These are phyloP conservation scores for Leptopilina syphax DNA, from an alignment of 2,888 invertebrate species.

Conservation along the genomic window DNA sequence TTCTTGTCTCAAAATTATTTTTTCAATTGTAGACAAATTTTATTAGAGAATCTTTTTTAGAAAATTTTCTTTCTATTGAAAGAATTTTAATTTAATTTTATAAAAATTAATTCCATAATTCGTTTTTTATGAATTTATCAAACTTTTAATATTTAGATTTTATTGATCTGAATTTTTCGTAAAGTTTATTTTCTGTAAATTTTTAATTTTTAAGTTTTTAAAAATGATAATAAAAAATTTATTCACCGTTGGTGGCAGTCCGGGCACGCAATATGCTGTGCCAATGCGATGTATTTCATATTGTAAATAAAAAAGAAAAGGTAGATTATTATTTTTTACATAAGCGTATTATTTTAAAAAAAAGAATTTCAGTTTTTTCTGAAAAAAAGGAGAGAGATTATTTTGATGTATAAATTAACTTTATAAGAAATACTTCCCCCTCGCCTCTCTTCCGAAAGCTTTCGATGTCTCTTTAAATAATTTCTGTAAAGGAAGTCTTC, in stretches of 20 bases:
- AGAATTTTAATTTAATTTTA: too few relatives aligned
- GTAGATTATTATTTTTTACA: conserved; percentile 59
- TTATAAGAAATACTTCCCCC: conserved; percentile 26
- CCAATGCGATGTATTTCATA: conserved; percentile 70
- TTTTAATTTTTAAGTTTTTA: neutral
- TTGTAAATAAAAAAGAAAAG: conserved; percentile 62
- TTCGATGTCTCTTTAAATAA: conserved; percentile 31
- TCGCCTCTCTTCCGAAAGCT: conserved; percentile 38
- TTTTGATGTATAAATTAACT: conserved; percentile 34
- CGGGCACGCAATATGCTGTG: conserved; percentile 68
- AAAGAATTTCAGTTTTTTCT: conserved; percentile 6
- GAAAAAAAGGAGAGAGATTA: conserved; percentile 23
- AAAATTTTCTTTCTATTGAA: too few relatives aligned
- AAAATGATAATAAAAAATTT: conserved; percentile 40
- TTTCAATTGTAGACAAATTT: too few relatives aligned
- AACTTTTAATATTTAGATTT: too few relatives aligned
- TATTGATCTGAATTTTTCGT: neutral
- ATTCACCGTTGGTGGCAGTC: conserved; percentile 62
- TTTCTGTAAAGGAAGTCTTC: conserved; percentile 34
- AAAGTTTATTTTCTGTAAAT: neutral
- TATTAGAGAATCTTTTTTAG: too few relatives aligned
- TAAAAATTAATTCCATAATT: too few relatives aligned
- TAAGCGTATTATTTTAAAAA: conserved; percentile 5
- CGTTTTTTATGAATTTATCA: too few relatives aligned
- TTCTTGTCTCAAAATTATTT: neutral